These are phyloP conservation scores for Cyanoderma ruficeps DNA, from an alignment of 2,113 vertebrate species.

Conservation along the genomic window DNA sequence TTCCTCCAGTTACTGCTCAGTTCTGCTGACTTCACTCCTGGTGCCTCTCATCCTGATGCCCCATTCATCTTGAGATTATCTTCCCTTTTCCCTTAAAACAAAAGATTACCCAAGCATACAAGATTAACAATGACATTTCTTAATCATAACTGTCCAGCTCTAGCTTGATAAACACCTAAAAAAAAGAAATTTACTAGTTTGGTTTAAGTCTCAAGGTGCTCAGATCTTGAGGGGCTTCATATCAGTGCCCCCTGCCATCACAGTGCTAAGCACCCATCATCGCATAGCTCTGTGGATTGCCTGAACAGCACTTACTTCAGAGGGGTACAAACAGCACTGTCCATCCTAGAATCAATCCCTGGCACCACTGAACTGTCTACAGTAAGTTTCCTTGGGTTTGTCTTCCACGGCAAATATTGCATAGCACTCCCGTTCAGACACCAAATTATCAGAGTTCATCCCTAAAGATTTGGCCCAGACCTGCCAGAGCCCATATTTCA, in stretches of 20 bases:
- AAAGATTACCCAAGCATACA: not conserved
- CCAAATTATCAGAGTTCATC: not conserved
- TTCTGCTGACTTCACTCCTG: not conserved
- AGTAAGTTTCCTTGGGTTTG: not conserved
- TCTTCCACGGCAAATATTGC: not conserved
- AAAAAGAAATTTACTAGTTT: not conserved
- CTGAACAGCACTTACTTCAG: not conserved
- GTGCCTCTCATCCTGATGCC: not conserved
- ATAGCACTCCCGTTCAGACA: not conserved
- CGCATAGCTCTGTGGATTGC: not conserved
- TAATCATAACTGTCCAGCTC: not conserved
- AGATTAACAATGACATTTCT: not conserved
- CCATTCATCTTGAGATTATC: not conserved
- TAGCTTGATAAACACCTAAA: not conserved
- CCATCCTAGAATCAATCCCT: not conserved
- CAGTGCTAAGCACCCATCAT: not conserved
- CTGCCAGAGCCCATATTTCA: not conserved
- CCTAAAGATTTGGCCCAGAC: not conserved
- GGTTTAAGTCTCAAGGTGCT: not conserved
- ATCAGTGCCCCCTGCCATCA: too few species aligned
- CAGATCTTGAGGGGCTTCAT: not conserved
- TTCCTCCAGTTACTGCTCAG: not conserved
- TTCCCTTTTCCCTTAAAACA: not conserved
- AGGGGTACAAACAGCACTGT: not conserved
- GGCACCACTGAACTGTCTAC: not conserved